Conservation (phyloP, 2,888 invertebrate genomes). For the Lordiphosa fenestrarum region DNA sequence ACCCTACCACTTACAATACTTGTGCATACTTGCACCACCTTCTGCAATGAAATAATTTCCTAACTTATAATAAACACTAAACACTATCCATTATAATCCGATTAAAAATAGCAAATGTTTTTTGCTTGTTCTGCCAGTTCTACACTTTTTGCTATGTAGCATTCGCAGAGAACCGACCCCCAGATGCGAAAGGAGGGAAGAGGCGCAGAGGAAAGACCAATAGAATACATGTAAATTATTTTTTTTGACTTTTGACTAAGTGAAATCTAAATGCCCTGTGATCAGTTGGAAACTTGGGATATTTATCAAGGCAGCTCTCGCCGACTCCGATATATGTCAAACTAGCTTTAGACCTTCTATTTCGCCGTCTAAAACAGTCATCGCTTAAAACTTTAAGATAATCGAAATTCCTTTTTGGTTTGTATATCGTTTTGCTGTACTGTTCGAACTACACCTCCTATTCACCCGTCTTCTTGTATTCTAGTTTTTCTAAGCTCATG, state of each 20-base stretch:
- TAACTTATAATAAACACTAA: constrained; percentile 61
- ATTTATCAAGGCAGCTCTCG: no score
- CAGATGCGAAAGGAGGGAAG: constrained; percentile 20
- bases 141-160: constrained; percentile 35
- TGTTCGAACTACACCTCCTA: no score
- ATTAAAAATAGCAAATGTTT: constrained; percentile 68
- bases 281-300: no score
- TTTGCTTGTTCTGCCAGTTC: constrained; percentile 33
- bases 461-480: no score
- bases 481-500: no score
- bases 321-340: no score
- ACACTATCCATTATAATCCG: constrained; percentile 71
- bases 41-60: constrained; percentile 50
- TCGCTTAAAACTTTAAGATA: no score
- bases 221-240: constrained; percentile 1
- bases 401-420: no score
- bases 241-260: constrained; percentile 25
- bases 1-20: constrained; percentile 37
- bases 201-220: constrained; percentile 11
- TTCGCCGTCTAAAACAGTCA: no score
- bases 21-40: constrained; percentile 17
- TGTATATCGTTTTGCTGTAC: no score
- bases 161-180: constrained; percentile 26
- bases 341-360: no score
- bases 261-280: no score